phyloP scores from a whole-genome alignment of 2,797 vertebrate genomes.

The Xenopus petersii region DNA sequence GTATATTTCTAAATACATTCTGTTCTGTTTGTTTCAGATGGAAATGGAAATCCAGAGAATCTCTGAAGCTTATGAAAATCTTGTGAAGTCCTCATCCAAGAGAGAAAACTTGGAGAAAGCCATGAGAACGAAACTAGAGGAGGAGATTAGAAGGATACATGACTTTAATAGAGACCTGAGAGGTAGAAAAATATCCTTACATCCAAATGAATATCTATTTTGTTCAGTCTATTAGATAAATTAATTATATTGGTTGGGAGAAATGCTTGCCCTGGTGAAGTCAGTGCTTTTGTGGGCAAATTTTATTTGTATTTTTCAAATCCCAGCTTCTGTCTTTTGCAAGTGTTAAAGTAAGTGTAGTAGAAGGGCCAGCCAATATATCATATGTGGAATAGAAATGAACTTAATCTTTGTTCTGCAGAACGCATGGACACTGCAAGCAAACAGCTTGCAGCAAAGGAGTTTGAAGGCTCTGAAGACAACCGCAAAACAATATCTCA shows the following conservation, averaged over 20 bases:
- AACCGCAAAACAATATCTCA: conserved; percentile 96
- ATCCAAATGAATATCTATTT: too few species aligned
- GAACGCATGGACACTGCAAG: conserved; percentile 96
- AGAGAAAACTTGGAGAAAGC: conserved; percentile 92
- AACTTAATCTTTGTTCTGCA: conserved; percentile 53
- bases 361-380: too few species aligned
- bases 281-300: too few species aligned
- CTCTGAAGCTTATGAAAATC: conserved; percentile 94
- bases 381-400: not conserved
- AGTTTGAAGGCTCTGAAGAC: conserved; percentile 92
- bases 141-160: conserved; percentile 91
- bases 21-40: conserved; percentile 68
- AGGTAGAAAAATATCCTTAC: conserved; percentile 65
- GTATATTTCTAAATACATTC: not conserved
- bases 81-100: conserved; percentile 93
- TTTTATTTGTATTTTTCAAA: too few species aligned
- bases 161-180: conserved; percentile 97
- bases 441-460: conserved; percentile 92
- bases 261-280: too few species aligned
- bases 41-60: conserved; percentile 96
- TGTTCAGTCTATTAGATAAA: too few species aligned
- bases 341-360: too few species aligned
- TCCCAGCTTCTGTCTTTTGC: too few species aligned
- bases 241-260: too few species aligned
- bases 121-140: conserved; percentile 96